Percentiles rank a stretch among this genome's conserved stretches.
These are phyloP conservation scores for Stenoptilia bipunctidactyla DNA, from an alignment of 2,888 invertebrate species.

Conservation along the genomic window DNA sequence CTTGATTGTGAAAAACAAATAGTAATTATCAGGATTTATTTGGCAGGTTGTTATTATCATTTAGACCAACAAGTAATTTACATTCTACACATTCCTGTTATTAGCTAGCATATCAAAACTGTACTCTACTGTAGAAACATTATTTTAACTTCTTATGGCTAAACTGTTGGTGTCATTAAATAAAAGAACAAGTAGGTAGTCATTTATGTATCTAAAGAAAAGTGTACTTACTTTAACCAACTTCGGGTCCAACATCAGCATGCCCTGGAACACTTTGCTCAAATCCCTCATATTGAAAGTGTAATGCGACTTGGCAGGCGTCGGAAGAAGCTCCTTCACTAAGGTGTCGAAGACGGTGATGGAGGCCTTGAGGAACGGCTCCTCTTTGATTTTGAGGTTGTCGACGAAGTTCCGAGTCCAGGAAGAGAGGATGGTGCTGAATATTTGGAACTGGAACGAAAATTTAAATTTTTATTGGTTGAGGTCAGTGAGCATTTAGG, in stretches of 20 bases:
- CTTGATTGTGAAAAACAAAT: too few species aligned
- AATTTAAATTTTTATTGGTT: neutral
- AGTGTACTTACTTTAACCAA: slow-evolving; percentile 66
- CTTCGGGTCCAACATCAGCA: slow-evolving; percentile 78
- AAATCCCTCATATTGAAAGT: slow-evolving; percentile 91
- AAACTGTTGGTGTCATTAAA: too few species aligned
- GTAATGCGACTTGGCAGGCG: slow-evolving; percentile 91
- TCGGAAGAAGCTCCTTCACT: slow-evolving; percentile 81
- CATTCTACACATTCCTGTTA: too few species aligned
- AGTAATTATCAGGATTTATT: too few species aligned
- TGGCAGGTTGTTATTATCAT: too few species aligned
- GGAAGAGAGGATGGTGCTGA: slow-evolving; percentile 77
- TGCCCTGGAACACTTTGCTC: slow-evolving; percentile 85
- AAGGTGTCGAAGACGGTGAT: slow-evolving; percentile 77
- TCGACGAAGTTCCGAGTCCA: slow-evolving; percentile 69
- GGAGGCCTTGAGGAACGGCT: slow-evolving; percentile 74
- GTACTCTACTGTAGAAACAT: too few species aligned
- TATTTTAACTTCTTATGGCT: too few species aligned
- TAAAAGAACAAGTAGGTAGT: too few species aligned
- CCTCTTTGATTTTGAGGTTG: slow-evolving; percentile 32
- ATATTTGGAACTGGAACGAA: slow-evolving; percentile 60
- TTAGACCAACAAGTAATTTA: too few species aligned
- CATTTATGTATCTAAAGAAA: too few species aligned
- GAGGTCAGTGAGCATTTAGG: too few species aligned
- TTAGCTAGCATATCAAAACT: too few species aligned